Evolutionary conservation across 2,113 vertebrate genomes (phyloP), one percentile per base, ranked within the genome.

Genomic region (Callopanchax toddi): DNA sequence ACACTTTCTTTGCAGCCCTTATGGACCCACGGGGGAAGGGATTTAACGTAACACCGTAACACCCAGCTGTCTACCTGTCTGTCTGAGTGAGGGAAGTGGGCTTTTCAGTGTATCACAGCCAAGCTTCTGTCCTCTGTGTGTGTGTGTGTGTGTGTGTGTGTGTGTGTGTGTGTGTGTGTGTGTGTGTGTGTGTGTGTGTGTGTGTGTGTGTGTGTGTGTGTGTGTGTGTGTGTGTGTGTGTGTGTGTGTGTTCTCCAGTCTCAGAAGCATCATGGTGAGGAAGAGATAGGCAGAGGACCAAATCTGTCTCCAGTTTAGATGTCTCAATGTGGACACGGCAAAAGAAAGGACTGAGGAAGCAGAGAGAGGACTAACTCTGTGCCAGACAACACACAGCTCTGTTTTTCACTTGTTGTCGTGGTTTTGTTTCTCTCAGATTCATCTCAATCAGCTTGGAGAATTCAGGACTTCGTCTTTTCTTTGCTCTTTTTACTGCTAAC

Each of bases 271-370:
- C 78, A 77, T 87, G 84, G 82, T 63, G 68, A 82, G 71, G 74
- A 76, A 60, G 68, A 85, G 87, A 87, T 87, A 87, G 87, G 85
- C 85, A 78, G 66, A 54, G 49, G 32, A 85, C 87, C 87, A 89
- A 83, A 80, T 76, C 29, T 43, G 64, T 75, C 74, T 78, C 55
- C 58, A 60, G 74, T 73, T 45, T 74, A 61, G 67, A 75, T 69
- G 60, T 86, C 64, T 66, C 39, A 42, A 50, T 71, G 44, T 54
- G 44, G 60, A 78, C 56, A 71, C 60, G 81, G 73, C 80, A 64
- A 81, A 54, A 63, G 54, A 66, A 71, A 74, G 76, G 67, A 75
- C 66, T 65, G 55, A 67, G 67, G 63, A 69, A 51, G 49, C 45
- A 23, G 76, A 60, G 67, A 61, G 54, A 67, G 54, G 76, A 6